Evolutionary conservation across 2,113 vertebrate genomes (phyloP), one percentile per base, ranked within the genome.

Genomic region (Rhabdomys dilectus): DNA sequence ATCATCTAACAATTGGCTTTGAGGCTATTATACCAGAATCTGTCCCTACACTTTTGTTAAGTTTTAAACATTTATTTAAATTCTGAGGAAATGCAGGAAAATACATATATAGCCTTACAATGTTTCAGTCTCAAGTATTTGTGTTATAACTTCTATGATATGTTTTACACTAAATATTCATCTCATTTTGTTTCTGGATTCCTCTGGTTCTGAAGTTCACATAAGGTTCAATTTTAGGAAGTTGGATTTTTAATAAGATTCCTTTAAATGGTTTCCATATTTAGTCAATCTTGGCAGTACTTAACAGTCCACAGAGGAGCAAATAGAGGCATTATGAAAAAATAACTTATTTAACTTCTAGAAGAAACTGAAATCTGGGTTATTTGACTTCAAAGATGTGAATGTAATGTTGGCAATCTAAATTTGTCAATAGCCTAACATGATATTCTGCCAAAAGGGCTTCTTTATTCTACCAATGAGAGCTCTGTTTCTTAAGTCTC

Each of bases 221-320:
- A 68, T 36, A 36, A 68, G 66, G 66, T 68, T 68, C 66, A 68
- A 68, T 36, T 68, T 68, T 68, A 36, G 31, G 66, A 68, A 97
- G 89, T 29, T 93, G 93, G 91, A 85, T 94, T 95, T 58, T 96
- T 97, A 96, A 96, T 97, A 96, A 88, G 89, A 97, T 95, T 92
- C 82, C 34, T 95, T 91, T 85, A 96, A 97, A 93, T 96, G 58
- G 58, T 93, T 97, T 96, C 89, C 86, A 75, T 93, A 91, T 97
- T 97, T 94, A 96, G 90, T 80, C 92, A 88, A 7, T 81, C 62
- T 94, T 97, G 91, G 93, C 75, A 93, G n/a, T 96, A 96, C 88
- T 96, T 56, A 96, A 93, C 62, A 94, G 78, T 95, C 92, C 68
- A 76, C 58, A 85, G 84, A 90, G 81, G 82, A 96, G 84, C 93